A percentile compares a stretch with the other conserved stretches of the same genome.
Evolutionary conservation across 2,113 vertebrate species (phyloP).

Genomic region (Pelodiscus sinensis): DNA sequence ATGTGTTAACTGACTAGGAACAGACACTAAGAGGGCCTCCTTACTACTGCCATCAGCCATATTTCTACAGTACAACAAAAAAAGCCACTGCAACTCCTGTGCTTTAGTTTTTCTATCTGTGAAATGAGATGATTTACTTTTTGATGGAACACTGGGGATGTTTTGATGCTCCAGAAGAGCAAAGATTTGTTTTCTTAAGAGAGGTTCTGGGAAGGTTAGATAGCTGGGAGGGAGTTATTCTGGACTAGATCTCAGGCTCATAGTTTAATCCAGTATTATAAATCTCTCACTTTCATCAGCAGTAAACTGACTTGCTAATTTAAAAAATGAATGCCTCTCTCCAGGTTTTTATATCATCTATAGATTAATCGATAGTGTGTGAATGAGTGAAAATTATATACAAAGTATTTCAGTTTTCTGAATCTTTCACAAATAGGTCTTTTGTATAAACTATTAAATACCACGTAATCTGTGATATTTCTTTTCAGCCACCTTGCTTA

Average conservation of each 20-base stretch:
- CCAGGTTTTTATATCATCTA: background rate
- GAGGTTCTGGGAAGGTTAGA: background rate
- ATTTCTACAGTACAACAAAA: background rate
- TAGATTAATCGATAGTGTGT: background rate
- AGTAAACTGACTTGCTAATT: accelerated
- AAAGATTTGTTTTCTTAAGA: background rate
- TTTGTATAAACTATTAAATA: background rate
- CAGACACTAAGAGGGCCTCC: no score
- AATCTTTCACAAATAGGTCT: background rate
- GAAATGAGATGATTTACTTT: no score
- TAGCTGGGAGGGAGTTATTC: background rate
- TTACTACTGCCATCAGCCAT: accelerated
- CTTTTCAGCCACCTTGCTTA: background rate
- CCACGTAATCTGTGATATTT: background rate
- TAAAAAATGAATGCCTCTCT: background rate
- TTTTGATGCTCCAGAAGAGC: background rate
- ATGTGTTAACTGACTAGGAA: background rate
- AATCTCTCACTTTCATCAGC: background rate
- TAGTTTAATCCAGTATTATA: background rate
- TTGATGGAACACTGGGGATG: no score
- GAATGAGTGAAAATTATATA: background rate
- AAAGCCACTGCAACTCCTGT: background rate
- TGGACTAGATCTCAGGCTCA: background rate
- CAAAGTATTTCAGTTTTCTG: background rate
- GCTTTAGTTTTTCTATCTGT: background rate